These are phyloP conservation scores for Hoplodrina ambigua DNA, from an alignment of 2,888 invertebrate species.

Conservation along the genomic window DNA sequence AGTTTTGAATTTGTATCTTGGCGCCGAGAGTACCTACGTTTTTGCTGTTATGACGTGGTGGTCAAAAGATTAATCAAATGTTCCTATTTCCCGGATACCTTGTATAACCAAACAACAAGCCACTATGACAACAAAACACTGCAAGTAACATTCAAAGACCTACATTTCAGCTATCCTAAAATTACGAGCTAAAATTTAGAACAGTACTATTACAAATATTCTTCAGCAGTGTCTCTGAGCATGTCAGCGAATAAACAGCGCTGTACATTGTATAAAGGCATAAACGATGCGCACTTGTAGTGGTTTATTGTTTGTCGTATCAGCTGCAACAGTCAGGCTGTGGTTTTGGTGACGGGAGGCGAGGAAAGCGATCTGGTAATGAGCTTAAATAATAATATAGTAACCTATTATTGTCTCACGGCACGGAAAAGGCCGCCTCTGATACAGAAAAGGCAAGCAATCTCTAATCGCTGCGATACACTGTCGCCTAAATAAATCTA, in stretches of 20 bases:
- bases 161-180: constrained; percentile 25
- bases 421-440: too few species aligned
- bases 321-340: constrained; percentile 54
- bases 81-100: too few species aligned
- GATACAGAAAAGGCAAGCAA: too few species aligned
- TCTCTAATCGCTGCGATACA: too few species aligned
- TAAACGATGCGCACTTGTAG: constrained; percentile 44
- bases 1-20: too few species aligned
- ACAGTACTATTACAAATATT: constrained; percentile 41
- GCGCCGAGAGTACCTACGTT: too few species aligned
- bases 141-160: not conserved
- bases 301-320: constrained; percentile 72
- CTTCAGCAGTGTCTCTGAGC: constrained; percentile 27
- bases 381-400: too few species aligned
- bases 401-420: too few species aligned
- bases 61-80: too few species aligned
- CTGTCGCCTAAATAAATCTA: too few species aligned
- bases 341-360: constrained; percentile 4
- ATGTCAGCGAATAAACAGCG: constrained; percentile 52
- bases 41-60: too few species aligned
- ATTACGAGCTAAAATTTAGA: constrained; percentile 34
- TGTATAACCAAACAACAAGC: not conserved
- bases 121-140: constrained; percentile 10
- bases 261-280: constrained; percentile 47
- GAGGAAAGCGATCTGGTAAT: constrained; percentile 41